A percentile compares a stretch with the other conserved stretches of the same genome.
phyloP scores from a whole-genome alignment of 2,113 vertebrate species.

The Grammomys surdaster region DNA sequence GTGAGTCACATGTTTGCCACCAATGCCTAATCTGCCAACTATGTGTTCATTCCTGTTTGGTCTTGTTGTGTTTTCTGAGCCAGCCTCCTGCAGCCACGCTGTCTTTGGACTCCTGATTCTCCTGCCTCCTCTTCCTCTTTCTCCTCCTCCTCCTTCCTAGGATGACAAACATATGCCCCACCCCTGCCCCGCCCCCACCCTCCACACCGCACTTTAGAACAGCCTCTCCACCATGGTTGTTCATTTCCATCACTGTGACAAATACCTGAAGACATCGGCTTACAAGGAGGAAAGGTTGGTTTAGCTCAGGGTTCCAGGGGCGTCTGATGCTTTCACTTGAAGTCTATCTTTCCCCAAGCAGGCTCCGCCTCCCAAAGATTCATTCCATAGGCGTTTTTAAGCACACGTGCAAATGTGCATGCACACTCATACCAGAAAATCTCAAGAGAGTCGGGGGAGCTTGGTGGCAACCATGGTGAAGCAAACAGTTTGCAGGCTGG shows the following conservation, averaged over 20 bases:
- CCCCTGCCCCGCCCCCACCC: not conserved
- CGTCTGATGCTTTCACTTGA: not conserved
- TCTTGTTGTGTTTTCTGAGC: not conserved
- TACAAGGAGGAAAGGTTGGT: not conserved
- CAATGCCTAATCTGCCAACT: not conserved
- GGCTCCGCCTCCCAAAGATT: not conserved
- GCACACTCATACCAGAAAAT: not conserved
- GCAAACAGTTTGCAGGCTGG: not conserved
- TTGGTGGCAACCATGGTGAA: not conserved
- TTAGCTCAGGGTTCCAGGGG: not conserved
- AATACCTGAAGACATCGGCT: not conserved
- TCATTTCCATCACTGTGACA: not conserved
- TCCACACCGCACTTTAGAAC: not conserved
- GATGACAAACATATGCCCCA: not conserved
- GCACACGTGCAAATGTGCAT: not conserved
- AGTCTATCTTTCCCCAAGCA: not conserved
- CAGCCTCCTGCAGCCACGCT: not conserved
- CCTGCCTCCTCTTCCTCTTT: not conserved
- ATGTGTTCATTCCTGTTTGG: not conserved
- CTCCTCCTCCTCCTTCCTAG: too few species aligned
- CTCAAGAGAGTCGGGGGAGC: not conserved
- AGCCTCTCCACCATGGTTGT: too few species aligned
- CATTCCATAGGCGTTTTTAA: not conserved
- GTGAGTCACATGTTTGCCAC: not conserved
- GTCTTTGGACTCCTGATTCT: not conserved